Evolutionary conservation across 2,797 vertebrate genomes (phyloP).

Genomic region (Serranus cabrilla): DNA sequence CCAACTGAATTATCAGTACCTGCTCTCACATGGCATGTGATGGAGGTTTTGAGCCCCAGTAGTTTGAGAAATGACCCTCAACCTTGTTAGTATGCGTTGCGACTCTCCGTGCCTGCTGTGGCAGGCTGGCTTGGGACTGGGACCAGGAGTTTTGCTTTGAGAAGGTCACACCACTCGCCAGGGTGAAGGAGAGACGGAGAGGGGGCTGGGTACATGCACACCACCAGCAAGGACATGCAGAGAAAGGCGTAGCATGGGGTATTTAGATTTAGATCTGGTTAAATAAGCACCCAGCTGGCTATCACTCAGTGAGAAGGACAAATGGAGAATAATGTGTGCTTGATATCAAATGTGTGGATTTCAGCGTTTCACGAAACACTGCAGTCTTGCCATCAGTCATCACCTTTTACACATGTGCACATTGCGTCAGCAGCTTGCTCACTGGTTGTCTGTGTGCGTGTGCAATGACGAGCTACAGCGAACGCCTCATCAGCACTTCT

Average conservation of each 20-base stretch:
- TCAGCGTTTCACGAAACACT: conserved; percentile 16
- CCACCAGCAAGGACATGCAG: conserved; percentile 59
- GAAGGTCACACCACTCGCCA: conserved; percentile 76
- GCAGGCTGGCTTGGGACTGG: conserved; percentile 64
- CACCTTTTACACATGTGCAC: conserved; percentile 45
- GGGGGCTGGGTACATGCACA: conserved; percentile 36
- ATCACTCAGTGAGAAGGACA: conserved; percentile 2
- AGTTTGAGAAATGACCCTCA: conserved; percentile 52
- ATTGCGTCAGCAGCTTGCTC: conserved; percentile 59
- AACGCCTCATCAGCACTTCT: conserved; percentile 61
- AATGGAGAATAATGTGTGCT: conserved; percentile 10
- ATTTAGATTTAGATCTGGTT: conserved; percentile 27
- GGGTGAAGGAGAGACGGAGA: conserved; percentile 43
- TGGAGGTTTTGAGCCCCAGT: conserved; percentile 23
- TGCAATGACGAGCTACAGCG: conserved; percentile 37
- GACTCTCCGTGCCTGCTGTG: conserved; percentile 50
- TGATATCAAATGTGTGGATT: background rate
- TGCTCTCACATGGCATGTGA: conserved; percentile 10
- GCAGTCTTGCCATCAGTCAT: conserved; percentile 45
- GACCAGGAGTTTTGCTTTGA: conserved; percentile 63
- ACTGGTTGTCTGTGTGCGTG: conserved; percentile 9
- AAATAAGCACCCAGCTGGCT: conserved; percentile 26
- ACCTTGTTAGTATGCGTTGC: conserved; percentile 70
- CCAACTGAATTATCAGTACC: conserved; percentile 5
- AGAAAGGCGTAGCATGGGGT: conserved; percentile 28